Percentiles rank a stretch among this genome's conserved stretches.
Evolutionary conservation across 2,888 invertebrate species (phyloP).

Genomic region (Octodonta nipae): DNA sequence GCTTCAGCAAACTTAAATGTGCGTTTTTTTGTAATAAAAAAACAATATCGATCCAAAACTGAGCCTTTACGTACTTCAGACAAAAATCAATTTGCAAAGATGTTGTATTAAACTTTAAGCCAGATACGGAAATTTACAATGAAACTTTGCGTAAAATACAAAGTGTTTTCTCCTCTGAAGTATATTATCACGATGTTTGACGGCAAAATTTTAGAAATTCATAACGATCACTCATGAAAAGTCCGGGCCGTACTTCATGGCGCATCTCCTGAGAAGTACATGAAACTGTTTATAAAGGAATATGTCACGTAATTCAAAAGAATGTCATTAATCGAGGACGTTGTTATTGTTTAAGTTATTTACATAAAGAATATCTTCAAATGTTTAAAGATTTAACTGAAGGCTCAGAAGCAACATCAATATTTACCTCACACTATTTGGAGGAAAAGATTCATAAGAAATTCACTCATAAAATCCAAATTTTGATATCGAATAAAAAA

Average conservation of each 20-base stretch:
- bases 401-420: no score
- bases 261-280: background rate
- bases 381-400: no score
- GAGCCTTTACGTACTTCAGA: background rate
- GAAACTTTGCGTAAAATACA: slow-evolving; percentile 1
- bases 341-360: slow-evolving; percentile 8
- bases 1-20: no score
- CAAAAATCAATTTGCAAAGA: background rate
- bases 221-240: background rate
- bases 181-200: slow-evolving; percentile 2
- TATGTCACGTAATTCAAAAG: slow-evolving; percentile 4
- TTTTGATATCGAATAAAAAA: slow-evolving; percentile 7
- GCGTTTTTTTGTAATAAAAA: no score
- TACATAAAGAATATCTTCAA: no score
- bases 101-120: background rate
- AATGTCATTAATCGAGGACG: slow-evolving; percentile 8
- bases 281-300: background rate
- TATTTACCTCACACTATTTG: background rate
- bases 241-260: slow-evolving; percentile 1
- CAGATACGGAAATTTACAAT: background rate
- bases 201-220: slow-evolving; percentile 3
- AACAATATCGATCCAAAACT: background rate
- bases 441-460: slow-evolving; percentile 6
- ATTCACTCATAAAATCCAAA: slow-evolving; percentile 7
- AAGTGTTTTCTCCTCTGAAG: background rate